phyloP scores from a whole-genome alignment of 2,113 vertebrate genomes.

The Varanus komodoensis region DNA sequence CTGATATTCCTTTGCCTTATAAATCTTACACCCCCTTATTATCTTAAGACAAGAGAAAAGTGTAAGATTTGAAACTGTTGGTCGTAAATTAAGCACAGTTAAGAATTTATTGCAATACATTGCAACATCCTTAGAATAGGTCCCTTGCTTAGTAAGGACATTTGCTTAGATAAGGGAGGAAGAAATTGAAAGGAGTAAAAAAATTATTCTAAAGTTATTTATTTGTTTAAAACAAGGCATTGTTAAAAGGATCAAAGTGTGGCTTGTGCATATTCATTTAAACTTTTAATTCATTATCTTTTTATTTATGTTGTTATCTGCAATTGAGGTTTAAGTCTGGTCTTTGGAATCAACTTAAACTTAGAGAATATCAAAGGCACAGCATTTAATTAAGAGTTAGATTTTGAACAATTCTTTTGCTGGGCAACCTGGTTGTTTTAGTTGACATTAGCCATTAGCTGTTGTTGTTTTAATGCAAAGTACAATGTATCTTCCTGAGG shows the following conservation, averaged over 20 bases:
- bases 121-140: not conserved
- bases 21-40: too few relatives aligned
- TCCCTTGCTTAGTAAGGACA: not conserved
- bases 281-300: not conserved
- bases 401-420: not conserved
- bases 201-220: too few relatives aligned
- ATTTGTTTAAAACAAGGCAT: not conserved
- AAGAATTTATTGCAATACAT: not conserved
- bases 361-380: accelerated
- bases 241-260: not conserved
- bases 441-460: not conserved
- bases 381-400: slow-evolving; percentile 6
- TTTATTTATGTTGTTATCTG: not conserved
- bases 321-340: not conserved
- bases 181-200: not conserved
- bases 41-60: not conserved
- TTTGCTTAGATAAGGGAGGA: not conserved
- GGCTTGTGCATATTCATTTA: not conserved
- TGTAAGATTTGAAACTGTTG: not conserved
- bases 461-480: slow-evolving; percentile 15
- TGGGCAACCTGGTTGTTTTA: not conserved
- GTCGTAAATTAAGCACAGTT: too few relatives aligned
- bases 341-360: not conserved
- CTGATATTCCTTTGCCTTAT: not conserved
- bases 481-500: slow-evolving; percentile 40